Percentiles rank a stretch among this genome's conserved stretches.
Evolutionary conservation across 2,888 invertebrate species (phyloP).

Genomic region (Conus canariensis): DNA sequence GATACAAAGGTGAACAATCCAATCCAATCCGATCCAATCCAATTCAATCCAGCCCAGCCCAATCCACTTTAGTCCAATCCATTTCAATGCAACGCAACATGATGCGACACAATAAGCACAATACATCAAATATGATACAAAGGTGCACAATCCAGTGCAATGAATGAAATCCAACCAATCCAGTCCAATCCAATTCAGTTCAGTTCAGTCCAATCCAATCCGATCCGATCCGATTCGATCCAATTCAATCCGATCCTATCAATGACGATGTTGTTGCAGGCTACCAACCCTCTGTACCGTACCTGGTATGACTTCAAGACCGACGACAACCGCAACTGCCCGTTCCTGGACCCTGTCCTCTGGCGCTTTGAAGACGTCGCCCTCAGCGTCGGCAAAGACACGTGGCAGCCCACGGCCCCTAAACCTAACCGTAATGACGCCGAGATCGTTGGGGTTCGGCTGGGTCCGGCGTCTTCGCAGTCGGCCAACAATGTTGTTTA

Average conservation of each 20-base stretch:
- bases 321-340: not conserved
- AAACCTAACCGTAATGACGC: not conserved
- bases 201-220: no score
- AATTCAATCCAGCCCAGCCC: no score
- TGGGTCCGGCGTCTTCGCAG: not conserved
- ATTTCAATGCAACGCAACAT: no score
- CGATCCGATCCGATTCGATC: no score
- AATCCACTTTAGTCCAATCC: no score
- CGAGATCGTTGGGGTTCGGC: not conserved
- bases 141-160: no score
- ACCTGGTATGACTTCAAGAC: not conserved
- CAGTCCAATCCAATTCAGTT: no score
- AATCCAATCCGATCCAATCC: no score
- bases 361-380: not conserved
- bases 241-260: no score
- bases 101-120: no score
- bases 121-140: no score
- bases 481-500: not conserved
- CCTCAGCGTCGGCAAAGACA: not conserved
- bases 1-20: no score
- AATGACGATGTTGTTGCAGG: not conserved
- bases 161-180: not conserved
- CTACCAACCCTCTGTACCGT: slow-evolving; percentile 22
- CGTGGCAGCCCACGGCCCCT: not conserved
- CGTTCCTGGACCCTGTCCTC: not conserved